Percentiles rank a stretch among this genome's conserved stretches.
Conservation (phyloP, 2,113 vertebrate species). For the Echinops telfairi region DNA sequence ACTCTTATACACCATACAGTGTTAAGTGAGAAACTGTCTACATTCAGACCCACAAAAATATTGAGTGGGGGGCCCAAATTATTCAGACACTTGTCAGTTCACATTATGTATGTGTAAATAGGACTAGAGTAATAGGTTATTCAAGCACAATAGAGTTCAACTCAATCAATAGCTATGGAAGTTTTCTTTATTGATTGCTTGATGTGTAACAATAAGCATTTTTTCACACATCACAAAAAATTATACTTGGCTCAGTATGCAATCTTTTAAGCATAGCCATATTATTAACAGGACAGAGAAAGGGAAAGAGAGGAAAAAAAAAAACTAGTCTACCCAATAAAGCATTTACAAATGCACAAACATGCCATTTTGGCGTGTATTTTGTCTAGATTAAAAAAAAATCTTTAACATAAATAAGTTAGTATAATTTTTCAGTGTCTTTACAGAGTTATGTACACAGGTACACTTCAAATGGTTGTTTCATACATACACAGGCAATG, state of each 20-base stretch:
- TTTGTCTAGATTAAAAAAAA: constrained; percentile 92
- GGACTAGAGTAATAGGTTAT: constrained; percentile 9
- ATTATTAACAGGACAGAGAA: constrained; percentile 87
- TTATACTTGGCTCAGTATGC: constrained; percentile 99
- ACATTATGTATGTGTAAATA: constrained; percentile 22
- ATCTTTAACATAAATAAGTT: constrained; percentile 99
- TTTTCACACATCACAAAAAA: constrained; percentile 94
- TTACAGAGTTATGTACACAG: constrained; percentile 99
- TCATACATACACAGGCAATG: constrained; percentile 94
- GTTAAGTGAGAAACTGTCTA: constrained; percentile 39
- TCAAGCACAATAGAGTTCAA: constrained; percentile 79
- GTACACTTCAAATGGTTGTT: constrained; percentile 92
- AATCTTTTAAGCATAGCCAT: constrained; percentile 93
- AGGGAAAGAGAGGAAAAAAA: background rate
- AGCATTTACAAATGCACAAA: constrained; percentile 96
- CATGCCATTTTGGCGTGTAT: constrained; percentile 96
- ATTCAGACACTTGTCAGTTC: constrained; percentile 45
- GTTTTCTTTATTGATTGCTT: constrained; percentile 91
- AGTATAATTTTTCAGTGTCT: constrained; percentile 99
- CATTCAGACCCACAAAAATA: constrained; percentile 36
- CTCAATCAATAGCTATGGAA: constrained; percentile 85
- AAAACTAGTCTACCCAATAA: constrained; percentile 90
- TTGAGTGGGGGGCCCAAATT: constrained; percentile 27
- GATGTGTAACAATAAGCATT: constrained; percentile 88
- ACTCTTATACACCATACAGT: constrained; percentile 41